phyloP scores from a whole-genome alignment of 2,113 vertebrate genomes.

The Chrysochloris asiatica region DNA sequence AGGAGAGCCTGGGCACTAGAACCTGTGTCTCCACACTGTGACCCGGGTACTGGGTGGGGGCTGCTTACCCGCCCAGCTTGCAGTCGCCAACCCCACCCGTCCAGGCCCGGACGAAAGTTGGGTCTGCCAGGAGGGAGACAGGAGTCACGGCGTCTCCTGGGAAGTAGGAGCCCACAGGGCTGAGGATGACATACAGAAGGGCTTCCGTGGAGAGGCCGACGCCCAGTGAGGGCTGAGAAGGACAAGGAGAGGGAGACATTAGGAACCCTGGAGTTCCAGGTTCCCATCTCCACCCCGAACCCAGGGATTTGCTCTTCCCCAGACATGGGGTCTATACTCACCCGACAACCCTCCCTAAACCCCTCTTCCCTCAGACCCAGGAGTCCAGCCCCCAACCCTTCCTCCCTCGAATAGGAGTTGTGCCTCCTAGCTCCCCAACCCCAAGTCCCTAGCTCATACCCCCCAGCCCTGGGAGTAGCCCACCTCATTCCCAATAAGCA shows the following conservation, averaged over 20 bases:
- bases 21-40: not conserved
- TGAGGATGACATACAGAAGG: conserved; percentile 89
- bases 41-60: too few relatives aligned
- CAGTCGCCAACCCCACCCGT: conserved; percentile 90
- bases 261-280: not conserved
- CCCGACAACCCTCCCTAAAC: too few relatives aligned
- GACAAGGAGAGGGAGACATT: not conserved
- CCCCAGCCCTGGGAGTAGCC: fast-evolving
- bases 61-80: conserved; percentile 92
- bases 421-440: not conserved
- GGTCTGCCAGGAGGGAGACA: conserved; percentile 91
- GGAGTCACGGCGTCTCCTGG: conserved; percentile 88
- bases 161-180: conserved; percentile 93
- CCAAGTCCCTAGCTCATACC: not conserved
- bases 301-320: not conserved
- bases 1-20: fast-evolving
- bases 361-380: not conserved
- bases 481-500: conserved; percentile 91
- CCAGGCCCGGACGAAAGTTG: conserved; percentile 89
- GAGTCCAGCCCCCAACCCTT: not conserved
- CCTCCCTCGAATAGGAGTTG: not conserved
- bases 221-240: conserved; percentile 88
- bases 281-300: not conserved
- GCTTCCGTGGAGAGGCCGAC: conserved; percentile 83
- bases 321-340: too few relatives aligned